Percentiles rank a stretch among this genome's conserved stretches.
phyloP scores from a whole-genome alignment of 2,888 invertebrate genomes.

The Mantis religiosa region DNA sequence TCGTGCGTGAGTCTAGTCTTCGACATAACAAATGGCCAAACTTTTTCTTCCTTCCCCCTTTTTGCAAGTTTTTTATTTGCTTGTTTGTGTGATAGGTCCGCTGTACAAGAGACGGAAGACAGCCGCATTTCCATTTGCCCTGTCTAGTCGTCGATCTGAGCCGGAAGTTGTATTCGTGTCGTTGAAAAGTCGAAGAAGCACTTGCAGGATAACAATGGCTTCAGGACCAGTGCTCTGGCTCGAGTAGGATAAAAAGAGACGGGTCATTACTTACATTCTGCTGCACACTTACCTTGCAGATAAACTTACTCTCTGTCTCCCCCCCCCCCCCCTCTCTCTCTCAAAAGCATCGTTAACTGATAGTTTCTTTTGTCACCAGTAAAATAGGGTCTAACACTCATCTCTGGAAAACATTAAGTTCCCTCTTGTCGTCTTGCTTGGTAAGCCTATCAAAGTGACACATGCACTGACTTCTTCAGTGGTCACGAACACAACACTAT shows the following conservation, averaged over 20 bases:
- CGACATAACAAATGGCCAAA: slow-evolving; percentile 10
- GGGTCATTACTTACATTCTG: background rate
- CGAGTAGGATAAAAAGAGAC: background rate
- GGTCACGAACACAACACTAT: too few species aligned
- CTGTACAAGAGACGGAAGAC: slow-evolving; percentile 12
- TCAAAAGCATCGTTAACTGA: background rate
- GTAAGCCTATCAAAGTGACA: too few species aligned
- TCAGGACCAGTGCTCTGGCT: background rate
- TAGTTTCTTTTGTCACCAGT: too few species aligned
- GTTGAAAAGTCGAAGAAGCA: background rate
- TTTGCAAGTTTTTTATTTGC: background rate
- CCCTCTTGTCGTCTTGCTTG: too few species aligned
- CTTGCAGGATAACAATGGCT: background rate
- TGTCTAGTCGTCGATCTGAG: background rate
- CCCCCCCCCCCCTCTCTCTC: too few species aligned
- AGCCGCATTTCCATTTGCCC: background rate
- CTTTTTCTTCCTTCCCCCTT: background rate
- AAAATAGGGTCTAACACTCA: too few species aligned
- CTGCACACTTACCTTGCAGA: background rate
- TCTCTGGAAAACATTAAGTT: too few species aligned
- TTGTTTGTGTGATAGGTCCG: background rate
- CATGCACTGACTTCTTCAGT: too few species aligned
- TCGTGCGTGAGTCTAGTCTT: background rate
- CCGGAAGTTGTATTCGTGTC: background rate
- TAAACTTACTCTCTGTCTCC: background rate